phyloP scores from a whole-genome alignment of 2,797 vertebrate genomes.

The Avahi laniger region DNA sequence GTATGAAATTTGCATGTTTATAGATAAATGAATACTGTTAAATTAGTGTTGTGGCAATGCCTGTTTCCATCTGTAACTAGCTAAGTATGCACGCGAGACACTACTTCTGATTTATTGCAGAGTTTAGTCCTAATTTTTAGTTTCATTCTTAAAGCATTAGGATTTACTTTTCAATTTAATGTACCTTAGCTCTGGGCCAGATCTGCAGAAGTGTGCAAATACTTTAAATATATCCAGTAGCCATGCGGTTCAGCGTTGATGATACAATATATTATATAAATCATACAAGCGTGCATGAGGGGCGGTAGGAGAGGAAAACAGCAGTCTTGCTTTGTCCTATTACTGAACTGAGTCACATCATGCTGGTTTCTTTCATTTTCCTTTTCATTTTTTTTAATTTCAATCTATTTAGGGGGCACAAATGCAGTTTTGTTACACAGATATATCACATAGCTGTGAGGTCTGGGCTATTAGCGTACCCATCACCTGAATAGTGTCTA shows the following conservation, averaged over 20 bases:
- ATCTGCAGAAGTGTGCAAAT: conserved; percentile 93
- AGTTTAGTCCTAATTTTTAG: conserved; percentile 73
- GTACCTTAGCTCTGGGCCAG: conserved; percentile 89
- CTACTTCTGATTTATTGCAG: conserved; percentile 55
- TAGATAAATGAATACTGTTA: not conserved
- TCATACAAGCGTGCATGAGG: conserved; percentile 90
- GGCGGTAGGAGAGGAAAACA: conserved; percentile 67
- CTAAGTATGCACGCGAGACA: conserved; percentile 55
- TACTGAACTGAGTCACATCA: fast-evolving
- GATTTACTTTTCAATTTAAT: conserved; percentile 83
- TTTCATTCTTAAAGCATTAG: conserved; percentile 81
- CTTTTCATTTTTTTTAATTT: not conserved
- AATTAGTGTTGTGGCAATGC: conserved; percentile 80
- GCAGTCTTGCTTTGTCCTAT: not conserved
- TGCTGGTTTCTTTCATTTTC: not conserved
- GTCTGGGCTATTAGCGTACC: not conserved
- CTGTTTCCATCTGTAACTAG: conserved; percentile 81
- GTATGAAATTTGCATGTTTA: not conserved
- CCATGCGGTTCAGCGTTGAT: conserved; percentile 91
- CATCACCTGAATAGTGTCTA: not conserved
- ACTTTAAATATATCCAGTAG: conserved; percentile 91
- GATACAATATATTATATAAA: conserved; percentile 94
- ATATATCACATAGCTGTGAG: not conserved
- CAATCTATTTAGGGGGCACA: not conserved
- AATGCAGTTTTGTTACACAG: not conserved